A percentile compares a stretch with the other conserved stretches of the same genome.
These are phyloP conservation scores for Leucoma salicis DNA, from an alignment of 2,888 invertebrate species.

Conservation along the genomic window DNA sequence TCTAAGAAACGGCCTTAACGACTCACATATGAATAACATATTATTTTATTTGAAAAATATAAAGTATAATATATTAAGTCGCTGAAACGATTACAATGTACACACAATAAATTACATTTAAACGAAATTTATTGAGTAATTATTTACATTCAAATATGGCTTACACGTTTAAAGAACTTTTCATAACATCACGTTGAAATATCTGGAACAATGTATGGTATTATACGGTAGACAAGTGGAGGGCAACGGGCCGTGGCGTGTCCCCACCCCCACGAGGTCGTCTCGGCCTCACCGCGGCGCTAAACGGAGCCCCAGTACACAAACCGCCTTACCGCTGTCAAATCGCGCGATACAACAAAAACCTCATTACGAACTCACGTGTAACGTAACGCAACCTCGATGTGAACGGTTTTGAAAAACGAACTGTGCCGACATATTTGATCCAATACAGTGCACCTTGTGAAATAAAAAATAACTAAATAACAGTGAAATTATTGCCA, in stretches of 20 bases:
- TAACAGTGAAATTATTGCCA: conserved; percentile 15
- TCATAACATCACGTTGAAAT: background rate
- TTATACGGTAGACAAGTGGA: conserved; percentile 5
- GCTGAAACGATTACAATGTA: too few relatives aligned
- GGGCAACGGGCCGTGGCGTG: conserved; percentile 25
- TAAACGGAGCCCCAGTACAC: background rate
- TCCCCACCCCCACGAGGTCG: conserved; percentile 30
- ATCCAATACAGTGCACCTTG: conserved; percentile 9
- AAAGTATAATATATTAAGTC: too few relatives aligned
- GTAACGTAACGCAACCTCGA: conserved; percentile 38
- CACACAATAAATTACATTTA: too few relatives aligned
- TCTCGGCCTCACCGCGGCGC: conserved; percentile 10
- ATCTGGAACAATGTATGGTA: conserved; percentile 1
- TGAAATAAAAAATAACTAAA: conserved; percentile 9
- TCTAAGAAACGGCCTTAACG: too few relatives aligned
- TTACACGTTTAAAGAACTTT: too few relatives aligned
- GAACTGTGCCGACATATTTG: conserved; percentile 19
- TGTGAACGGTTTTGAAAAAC: conserved; percentile 29
- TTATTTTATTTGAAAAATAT: too few relatives aligned
- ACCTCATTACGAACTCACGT: conserved; percentile 36
- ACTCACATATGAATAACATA: too few relatives aligned
- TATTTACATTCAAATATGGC: too few relatives aligned
- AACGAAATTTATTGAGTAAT: too few relatives aligned
- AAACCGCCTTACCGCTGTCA: conserved; percentile 2
- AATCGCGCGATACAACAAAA: conserved; percentile 11